A percentile compares a stretch with the other conserved stretches of the same genome.
Conservation (phyloP, 2,797 vertebrate species). For the Cichlasoma orientale region DNA sequence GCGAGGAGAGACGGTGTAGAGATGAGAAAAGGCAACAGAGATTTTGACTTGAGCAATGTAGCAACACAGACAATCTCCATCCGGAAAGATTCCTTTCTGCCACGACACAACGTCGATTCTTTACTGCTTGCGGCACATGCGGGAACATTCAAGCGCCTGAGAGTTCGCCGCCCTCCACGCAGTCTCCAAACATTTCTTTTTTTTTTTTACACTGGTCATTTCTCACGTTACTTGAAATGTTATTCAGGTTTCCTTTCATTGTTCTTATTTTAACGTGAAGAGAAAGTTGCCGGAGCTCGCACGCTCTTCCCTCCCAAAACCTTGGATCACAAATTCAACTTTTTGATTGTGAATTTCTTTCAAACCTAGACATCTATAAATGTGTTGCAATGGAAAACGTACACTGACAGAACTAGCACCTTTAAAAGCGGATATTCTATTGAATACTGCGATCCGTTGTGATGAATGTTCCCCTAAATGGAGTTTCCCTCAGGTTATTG, state of each 20-base stretch:
- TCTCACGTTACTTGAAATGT: conserved; percentile 46
- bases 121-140: conserved; percentile 23
- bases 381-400: conserved; percentile 9
- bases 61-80: conserved; percentile 12
- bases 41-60: conserved; percentile 3
- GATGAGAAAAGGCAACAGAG: conserved; percentile 25
- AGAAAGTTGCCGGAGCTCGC: background rate
- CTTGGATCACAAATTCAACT: background rate
- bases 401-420: conserved; percentile 17
- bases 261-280: background rate
- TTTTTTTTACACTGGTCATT: conserved; percentile 51
- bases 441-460: conserved; percentile 24
- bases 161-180: conserved; percentile 38
- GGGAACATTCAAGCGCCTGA: conserved; percentile 32
- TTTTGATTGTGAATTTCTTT: background rate
- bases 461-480: conserved; percentile 63
- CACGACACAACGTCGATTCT: conserved; percentile 8
- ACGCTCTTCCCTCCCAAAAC: background rate
- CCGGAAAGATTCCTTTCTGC: conserved; percentile 5
- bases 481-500: conserved; percentile 74
- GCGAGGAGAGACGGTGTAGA: conserved; percentile 1
- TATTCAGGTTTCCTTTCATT: conserved; percentile 29
- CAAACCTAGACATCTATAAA: conserved; percentile 2
- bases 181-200: conserved; percentile 22
- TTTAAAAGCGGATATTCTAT: background rate